A percentile compares a stretch with the other conserved stretches of the same genome.
Conservation (phyloP, 2,888 invertebrate species). For the Strigamia transsilvanica region DNA sequence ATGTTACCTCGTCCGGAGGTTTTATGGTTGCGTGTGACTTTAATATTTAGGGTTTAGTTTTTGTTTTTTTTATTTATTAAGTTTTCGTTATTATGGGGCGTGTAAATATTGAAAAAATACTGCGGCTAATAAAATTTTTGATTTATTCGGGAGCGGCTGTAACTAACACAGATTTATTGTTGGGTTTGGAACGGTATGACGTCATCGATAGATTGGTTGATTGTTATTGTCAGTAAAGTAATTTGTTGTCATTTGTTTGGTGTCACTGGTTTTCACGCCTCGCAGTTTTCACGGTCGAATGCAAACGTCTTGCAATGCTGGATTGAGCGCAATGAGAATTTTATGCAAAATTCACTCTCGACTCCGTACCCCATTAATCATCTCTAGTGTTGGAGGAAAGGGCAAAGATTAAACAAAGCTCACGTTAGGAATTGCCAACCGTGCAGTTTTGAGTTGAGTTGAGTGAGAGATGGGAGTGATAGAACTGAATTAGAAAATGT, state of each 20-base stretch:
- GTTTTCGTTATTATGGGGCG: too few species aligned
- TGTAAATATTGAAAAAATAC: too few species aligned
- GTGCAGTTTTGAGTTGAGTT: conserved; percentile 1
- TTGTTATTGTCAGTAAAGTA: conserved; percentile 42
- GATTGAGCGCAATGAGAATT: conserved; percentile 36
- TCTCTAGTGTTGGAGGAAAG: conserved; percentile 44
- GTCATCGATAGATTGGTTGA: conserved; percentile 6
- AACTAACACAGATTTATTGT: neutral
- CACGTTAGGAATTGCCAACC: conserved; percentile 45
- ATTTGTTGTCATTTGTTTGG: conserved; percentile 42
- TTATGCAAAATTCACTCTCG: conserved; percentile 33
- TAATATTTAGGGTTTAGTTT: too few species aligned
- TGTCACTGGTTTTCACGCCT: conserved; percentile 47
- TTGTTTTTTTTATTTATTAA: too few species aligned
- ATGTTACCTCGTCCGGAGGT: too few species aligned
- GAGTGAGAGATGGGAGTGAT: neutral
- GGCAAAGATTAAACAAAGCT: conserved; percentile 45
- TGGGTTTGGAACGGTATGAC: neutral
- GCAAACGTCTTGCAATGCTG: conserved; percentile 32
- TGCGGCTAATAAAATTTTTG: too few species aligned
- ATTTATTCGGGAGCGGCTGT: too few species aligned
- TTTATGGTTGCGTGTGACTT: too few species aligned
- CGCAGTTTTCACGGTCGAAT: conserved; percentile 37
- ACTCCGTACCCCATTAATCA: conserved; percentile 32
- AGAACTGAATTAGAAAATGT: neutral